These are phyloP conservation scores for Lordiphosa andalusiaca DNA, from an alignment of 2,888 invertebrate genomes.

Conservation along the genomic window DNA sequence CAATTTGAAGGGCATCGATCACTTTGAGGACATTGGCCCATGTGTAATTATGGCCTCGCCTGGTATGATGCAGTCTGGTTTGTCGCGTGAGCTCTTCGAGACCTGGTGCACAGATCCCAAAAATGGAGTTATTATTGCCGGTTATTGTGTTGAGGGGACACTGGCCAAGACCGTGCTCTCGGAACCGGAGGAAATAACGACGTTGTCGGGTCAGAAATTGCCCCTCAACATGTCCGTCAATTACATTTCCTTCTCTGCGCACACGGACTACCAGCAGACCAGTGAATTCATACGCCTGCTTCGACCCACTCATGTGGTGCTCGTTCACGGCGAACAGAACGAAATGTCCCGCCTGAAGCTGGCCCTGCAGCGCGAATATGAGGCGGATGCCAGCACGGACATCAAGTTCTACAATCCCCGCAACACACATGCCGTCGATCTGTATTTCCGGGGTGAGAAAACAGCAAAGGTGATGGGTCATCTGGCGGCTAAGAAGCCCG, in stretches of 20 bases:
- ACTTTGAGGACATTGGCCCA: conserved; percentile 99
- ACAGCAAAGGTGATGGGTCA: conserved; percentile 98
- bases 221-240: conserved; percentile 98
- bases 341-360: conserved; percentile 98
- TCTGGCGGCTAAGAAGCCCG: conserved; percentile 91
- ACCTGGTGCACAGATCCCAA: conserved; percentile 99
- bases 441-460: conserved; percentile 98
- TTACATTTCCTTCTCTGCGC: conserved; percentile 99
- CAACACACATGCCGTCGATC: conserved; percentile 95
- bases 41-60: conserved; percentile 99
- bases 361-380: conserved; percentile 91
- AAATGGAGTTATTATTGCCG: conserved; percentile 99
- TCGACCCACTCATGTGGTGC: conserved; percentile 96
- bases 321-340: conserved; percentile 98
- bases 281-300: conserved; percentile 97
- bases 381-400: conserved; percentile 85
- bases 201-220: conserved; percentile 96
- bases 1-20: conserved; percentile 96
- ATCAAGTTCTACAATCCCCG: conserved; percentile 96
- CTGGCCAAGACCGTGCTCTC: conserved; percentile 95
- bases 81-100: conserved; percentile 98
- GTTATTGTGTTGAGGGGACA: conserved; percentile 95
- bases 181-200: conserved; percentile 98
- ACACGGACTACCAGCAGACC: conserved; percentile 87
- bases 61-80: conserved; percentile 99